Conservation (phyloP, 1,140 invertebrate genomes). For the Chymomyza costata region DNA sequence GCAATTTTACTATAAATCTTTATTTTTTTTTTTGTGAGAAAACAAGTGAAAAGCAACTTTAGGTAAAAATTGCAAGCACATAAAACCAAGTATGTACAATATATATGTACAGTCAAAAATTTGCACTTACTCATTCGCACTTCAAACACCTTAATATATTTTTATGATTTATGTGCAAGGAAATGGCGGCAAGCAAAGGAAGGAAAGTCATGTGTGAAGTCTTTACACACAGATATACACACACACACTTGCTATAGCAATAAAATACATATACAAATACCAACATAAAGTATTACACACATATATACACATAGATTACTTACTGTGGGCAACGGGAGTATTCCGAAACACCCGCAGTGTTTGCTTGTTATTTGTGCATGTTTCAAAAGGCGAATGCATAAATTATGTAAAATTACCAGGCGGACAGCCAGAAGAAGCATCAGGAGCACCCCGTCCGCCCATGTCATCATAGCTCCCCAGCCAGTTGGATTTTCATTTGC, state of each 20-base stretch:
- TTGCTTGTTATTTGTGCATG: slow-evolving; percentile 43
- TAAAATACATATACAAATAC: too few relatives aligned
- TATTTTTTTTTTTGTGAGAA: too few relatives aligned
- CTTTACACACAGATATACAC: background rate
- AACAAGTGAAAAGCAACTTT: too few relatives aligned
- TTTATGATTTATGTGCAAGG: slow-evolving; percentile 57
- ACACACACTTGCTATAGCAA: too few relatives aligned
- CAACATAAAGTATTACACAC: slow-evolving; percentile 55
- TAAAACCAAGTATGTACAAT: too few relatives aligned
- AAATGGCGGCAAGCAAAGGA: slow-evolving; percentile 7
- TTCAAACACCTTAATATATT: slow-evolving; percentile 55
- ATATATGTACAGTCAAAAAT: too few relatives aligned
- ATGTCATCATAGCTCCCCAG: background rate
- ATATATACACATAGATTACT: slow-evolving; percentile 8
- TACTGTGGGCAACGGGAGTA: slow-evolving; percentile 7
- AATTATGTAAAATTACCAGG: slow-evolving; percentile 61
- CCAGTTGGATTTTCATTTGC: too few relatives aligned
- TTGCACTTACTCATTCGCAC: slow-evolving; percentile 43
- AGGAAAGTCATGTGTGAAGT: slow-evolving; percentile 40
- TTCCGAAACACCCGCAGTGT: slow-evolving; percentile 19
- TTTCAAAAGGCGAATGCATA: slow-evolving; percentile 57
- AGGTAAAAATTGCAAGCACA: slow-evolving; percentile 56
- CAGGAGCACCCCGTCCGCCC: slow-evolving; percentile 3
- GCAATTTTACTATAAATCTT: slow-evolving; percentile 52
- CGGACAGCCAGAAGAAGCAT: slow-evolving; percentile 1